Base-by-base conservation (phyloP, 2,113 vertebrate genomes). In the Leucosticte australis region DNA sequence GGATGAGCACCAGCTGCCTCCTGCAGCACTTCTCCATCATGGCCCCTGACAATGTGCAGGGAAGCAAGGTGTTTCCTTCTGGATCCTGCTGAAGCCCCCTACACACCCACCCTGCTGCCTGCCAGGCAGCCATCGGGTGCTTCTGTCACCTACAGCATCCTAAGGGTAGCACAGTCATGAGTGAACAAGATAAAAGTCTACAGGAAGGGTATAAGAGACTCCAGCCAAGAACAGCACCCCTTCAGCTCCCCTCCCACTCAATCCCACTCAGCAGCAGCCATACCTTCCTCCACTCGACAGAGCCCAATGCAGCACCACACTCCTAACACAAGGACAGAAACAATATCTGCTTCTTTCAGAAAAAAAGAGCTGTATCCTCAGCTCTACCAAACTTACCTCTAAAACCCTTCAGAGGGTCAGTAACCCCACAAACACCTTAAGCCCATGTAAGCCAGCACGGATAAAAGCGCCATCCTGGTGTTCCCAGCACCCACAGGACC, bases 41-140 rank as follows among this genome's bases (percentile, higher is more conserved):
- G 0, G n/a, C 6, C 46, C 35, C 26, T 15, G 3, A 33, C 1
- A 2, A 16, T 0, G 4, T 0, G 0, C 21, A 42, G 31, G 49
- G 28, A 70, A 62, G 20, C 0, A 0, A 85, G 21, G 22, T 8
- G 8, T 28, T 59, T 63, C 56, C 57, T 50, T 20, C 75, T 37
- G 35, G 1, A 2, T 44, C 59, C 11, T 5, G 30, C 26, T 3
- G 2, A 5, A 71, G 1, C 14, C 17, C 15, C 7, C 13, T 5
- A 35, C 3, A 42, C 39, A 17, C 13, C 3, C 21, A 44, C 9
- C 15, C 69, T 49, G 15, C 53, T 1, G 23, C 13, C 3, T 3
- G 9, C 26, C 47, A 28, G 49, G 41, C 24, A 42, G 15, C 14
- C 18, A 33, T 17, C 3, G 0, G 10, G 15, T 33, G 31, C 20